These are phyloP conservation scores for Anneissia japonica DNA, from an alignment of 35 echinoderm and acorn worm species.

Conservation along the genomic window DNA sequence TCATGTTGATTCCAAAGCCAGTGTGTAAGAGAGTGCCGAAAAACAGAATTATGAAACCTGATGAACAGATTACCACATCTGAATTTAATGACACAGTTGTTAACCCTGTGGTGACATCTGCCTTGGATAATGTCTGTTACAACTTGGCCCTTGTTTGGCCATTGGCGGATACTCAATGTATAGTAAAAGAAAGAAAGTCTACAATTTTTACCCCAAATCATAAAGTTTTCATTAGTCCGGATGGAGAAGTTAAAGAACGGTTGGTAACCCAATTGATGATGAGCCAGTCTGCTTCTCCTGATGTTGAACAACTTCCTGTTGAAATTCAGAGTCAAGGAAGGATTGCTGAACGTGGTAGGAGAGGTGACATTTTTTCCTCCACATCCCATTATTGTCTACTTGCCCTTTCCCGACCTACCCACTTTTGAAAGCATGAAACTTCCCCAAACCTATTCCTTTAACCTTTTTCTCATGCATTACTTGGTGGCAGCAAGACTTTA, in stretches of 20 bases:
- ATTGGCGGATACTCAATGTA: not conserved
- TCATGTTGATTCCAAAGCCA: not conserved
- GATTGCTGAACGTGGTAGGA: not conserved
- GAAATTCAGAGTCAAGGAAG: no score
- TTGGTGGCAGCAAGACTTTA: no score
- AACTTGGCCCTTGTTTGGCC: not conserved
- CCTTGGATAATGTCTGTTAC: not conserved
- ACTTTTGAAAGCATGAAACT: not conserved
- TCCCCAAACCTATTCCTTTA: no score
- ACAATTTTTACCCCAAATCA: not conserved
- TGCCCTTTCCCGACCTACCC: not conserved
- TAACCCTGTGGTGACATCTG: not conserved
- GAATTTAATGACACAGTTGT: not conserved
- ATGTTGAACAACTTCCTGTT: not conserved
- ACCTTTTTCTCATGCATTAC: no score
- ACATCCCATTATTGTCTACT: not conserved
- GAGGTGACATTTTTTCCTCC: not conserved
- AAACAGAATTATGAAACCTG: not conserved
- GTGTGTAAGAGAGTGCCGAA: not conserved
- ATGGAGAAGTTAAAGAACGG: not conserved
- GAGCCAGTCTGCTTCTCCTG: not conserved
- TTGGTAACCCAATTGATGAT: no score
- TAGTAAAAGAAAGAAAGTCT: not conserved
- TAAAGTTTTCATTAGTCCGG: not conserved
- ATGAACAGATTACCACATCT: no score